Evolutionary conservation across 2,797 vertebrate genomes (phyloP), one percentile per base, ranked within the genome.

Genomic region (Strix occidentalis): DNA sequence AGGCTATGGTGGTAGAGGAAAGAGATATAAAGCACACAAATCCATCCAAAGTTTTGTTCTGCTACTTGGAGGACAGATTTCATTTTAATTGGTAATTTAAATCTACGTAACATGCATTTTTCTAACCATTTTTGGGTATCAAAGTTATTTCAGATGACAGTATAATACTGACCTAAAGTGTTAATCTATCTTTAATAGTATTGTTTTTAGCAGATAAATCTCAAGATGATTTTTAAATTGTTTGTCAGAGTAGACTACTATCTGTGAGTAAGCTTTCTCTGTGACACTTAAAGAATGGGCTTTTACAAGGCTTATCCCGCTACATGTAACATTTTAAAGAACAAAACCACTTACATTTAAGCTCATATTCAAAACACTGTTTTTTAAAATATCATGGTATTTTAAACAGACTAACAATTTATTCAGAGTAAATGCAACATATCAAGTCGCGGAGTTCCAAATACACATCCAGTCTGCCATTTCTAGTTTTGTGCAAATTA

Each of bases 81-180:
- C 64, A 48, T 89, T 96, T 95, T 96, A 93, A 92, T 41, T 85
- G 43, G 46, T 39, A 68, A 33, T 79, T 78, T 95, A 95, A 96
- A 96, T 63, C 58, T 86, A 76, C 0, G 0, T n/a, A 93, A 81
- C 81, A 81, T 82, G 71, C 82, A 87, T 75, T 93, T 90, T 95
- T 85, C 68, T 84, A 74, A 75, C 35, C 9, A 12, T 80, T 90
- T 80, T 72, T 51, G 70, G 33, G 46, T 70, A 87, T 71, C 63
- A 35, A 35, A 74, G 53, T 58, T 90, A 79, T 58, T 95, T 93
- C 64, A 91, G 43, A 43, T 58, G 28, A 74, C 54, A 84, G 20
- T 48, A 72, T 39, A 81, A 83, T 82, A 81, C 31, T 37, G 58
- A 71, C 57, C 53, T 74, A 16, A 79, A 76, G 41, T 35, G 74